These are phyloP conservation scores for Silurus lanzhouensis DNA, from an alignment of 2,797 vertebrate species.

Conservation along the genomic window DNA sequence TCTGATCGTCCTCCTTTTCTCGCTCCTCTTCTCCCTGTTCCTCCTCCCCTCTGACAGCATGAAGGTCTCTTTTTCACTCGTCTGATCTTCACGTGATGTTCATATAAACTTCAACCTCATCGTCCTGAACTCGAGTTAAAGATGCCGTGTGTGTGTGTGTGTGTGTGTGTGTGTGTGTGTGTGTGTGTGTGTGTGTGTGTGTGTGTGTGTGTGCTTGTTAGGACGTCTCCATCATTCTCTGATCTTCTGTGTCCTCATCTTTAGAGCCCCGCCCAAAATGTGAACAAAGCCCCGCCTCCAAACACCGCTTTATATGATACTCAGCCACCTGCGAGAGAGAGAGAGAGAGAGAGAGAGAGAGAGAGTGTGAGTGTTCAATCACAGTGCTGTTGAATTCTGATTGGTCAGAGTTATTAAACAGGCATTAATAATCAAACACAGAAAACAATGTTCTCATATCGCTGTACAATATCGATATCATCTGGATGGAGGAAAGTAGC, in stretches of 20 bases:
- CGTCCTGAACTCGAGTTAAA: not conserved
- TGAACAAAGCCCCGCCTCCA: conserved; percentile 78
- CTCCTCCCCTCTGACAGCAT: not conserved
- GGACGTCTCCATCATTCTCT: conserved; percentile 90
- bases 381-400: not conserved
- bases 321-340: conserved; percentile 74
- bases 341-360: conserved; percentile 9
- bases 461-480: too few species aligned
- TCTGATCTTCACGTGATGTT: not conserved
- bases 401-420: not conserved
- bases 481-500: too few species aligned
- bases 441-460: too few species aligned
- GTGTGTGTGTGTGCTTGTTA: conserved; percentile 22
- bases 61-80: not conserved
- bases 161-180: too few species aligned
- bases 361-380: not conserved
- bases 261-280: conserved; percentile 77
- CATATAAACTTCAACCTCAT: not conserved
- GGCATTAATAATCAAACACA: too few species aligned
- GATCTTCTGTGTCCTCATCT: conserved; percentile 85
- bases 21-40: not conserved
- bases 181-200: not conserved
- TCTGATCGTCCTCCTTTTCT: too few species aligned
- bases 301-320: conserved; percentile 77
- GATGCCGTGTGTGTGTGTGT: not conserved